phyloP scores from a whole-genome alignment of 2,113 vertebrate species.

The Gobius niger region DNA sequence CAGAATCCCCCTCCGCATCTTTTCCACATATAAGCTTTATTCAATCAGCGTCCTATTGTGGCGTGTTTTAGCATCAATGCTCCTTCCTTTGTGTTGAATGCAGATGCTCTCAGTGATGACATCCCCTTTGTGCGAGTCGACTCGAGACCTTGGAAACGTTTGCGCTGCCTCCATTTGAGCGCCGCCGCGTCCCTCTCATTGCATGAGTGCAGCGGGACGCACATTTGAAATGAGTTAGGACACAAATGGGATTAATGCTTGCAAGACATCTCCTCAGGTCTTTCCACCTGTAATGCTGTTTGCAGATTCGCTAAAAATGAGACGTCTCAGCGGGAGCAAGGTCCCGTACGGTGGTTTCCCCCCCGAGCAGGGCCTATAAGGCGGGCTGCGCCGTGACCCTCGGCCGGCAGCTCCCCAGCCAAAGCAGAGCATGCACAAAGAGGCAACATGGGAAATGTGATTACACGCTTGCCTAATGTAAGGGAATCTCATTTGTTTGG shows the following conservation, averaged over 20 bases:
- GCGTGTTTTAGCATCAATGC: slow-evolving; percentile 22
- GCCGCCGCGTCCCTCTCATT: slow-evolving; percentile 54
- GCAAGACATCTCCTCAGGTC: slow-evolving; percentile 66
- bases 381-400: slow-evolving; percentile 51
- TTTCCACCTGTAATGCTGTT: slow-evolving; percentile 76
- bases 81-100: slow-evolving; percentile 35
- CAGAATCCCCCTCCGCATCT: slow-evolving; percentile 8
- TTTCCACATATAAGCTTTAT: slow-evolving; percentile 30
- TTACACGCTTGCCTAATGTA: slow-evolving; percentile 66
- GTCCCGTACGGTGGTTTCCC: slow-evolving; percentile 49
- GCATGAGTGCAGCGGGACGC: slow-evolving; percentile 66
- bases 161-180: slow-evolving; percentile 54
- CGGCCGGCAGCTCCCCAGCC: slow-evolving; percentile 28
- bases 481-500: slow-evolving; percentile 68
- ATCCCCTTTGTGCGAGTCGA: slow-evolving; percentile 58
- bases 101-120: slow-evolving; percentile 55
- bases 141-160: slow-evolving; percentile 62
- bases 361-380: slow-evolving; percentile 41
- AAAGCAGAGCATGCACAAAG: slow-evolving; percentile 47
- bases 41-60: slow-evolving; percentile 32
- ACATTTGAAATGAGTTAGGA: slow-evolving; percentile 66
- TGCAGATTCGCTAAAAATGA: slow-evolving; percentile 68
- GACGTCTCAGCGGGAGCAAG: slow-evolving; percentile 51
- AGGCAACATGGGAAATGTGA: slow-evolving; percentile 65
- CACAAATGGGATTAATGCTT: slow-evolving; percentile 74